phyloP scores from a whole-genome alignment of 1,140 invertebrate genomes.

The Drosophila lacertosa region DNA sequence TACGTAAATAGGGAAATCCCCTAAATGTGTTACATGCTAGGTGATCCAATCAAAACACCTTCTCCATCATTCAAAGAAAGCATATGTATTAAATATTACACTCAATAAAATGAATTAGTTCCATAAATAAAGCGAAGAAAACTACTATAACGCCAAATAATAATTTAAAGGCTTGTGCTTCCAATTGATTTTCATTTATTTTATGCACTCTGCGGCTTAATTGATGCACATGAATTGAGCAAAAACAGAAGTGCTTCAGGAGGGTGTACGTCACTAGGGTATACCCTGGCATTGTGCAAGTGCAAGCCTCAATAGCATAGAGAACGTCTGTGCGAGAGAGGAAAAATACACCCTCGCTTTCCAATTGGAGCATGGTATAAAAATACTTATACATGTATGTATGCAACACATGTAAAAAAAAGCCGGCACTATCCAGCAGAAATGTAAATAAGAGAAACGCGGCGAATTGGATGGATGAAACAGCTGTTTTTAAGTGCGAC shows the following conservation, averaged over 20 bases:
- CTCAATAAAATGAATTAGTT: slow-evolving; percentile 65
- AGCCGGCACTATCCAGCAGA: slow-evolving; percentile 4
- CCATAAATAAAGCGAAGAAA: slow-evolving; percentile 61
- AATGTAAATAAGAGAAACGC: slow-evolving; percentile 27
- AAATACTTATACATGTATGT: background rate
- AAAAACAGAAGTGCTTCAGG: background rate
- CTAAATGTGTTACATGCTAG: background rate
- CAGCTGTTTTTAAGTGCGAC: slow-evolving; percentile 27
- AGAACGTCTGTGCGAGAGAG: too few relatives aligned
- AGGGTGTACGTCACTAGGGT: background rate
- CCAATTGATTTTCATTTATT: background rate
- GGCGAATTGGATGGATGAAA: slow-evolving; percentile 3
- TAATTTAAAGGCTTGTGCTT: too few relatives aligned
- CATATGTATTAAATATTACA: slow-evolving; percentile 44
- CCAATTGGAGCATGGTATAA: too few relatives aligned
- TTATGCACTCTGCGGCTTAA: background rate
- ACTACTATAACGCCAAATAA: slow-evolving; percentile 11
- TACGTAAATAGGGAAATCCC: background rate
- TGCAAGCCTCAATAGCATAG: too few relatives aligned
- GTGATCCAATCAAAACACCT: slow-evolving; percentile 5
- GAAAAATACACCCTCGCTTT: background rate
- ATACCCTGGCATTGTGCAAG: too few relatives aligned
- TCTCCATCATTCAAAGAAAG: background rate
- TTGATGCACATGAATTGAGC: background rate
- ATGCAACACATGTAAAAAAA: background rate